Evolutionary conservation across 2,113 vertebrate species (phyloP).

Genomic region (Ctenodactylus gundi): DNA sequence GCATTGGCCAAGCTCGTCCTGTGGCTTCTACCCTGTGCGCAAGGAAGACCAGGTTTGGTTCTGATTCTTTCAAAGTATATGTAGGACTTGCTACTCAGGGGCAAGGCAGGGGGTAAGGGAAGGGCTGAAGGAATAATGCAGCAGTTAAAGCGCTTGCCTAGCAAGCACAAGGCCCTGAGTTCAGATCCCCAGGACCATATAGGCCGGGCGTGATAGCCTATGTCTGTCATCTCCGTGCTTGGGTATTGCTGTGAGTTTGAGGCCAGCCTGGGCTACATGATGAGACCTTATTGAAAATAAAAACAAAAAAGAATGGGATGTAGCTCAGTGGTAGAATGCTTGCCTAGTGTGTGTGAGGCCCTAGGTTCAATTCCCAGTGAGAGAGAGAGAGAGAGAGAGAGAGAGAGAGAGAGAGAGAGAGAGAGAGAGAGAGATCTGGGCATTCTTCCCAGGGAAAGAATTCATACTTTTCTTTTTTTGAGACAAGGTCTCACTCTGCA

Average conservation of each 20-base stretch:
- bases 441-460: background rate
- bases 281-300: too few species aligned
- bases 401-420: background rate
- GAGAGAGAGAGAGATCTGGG: background rate
- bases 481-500: too few species aligned
- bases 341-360: background rate
- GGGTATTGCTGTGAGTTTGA: too few species aligned
- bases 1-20: background rate
- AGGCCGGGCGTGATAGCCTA: too few species aligned
- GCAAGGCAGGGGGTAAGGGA: background rate
- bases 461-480: background rate
- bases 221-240: too few species aligned
- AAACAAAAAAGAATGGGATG: background rate
- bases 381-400: background rate
- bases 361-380: background rate
- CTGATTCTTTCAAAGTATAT: background rate
- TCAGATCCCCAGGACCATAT: too few species aligned
- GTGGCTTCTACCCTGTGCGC: slow-evolving; percentile 39
- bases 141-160: too few species aligned
- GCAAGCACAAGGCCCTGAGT: too few species aligned
- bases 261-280: too few species aligned
- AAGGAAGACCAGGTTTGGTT: too few species aligned
- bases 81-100: background rate
- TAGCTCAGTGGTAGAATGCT: background rate
- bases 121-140: too few species aligned